Conservation (phyloP, 1,140 invertebrate species). For the Neodiprion virginianus region DNA sequence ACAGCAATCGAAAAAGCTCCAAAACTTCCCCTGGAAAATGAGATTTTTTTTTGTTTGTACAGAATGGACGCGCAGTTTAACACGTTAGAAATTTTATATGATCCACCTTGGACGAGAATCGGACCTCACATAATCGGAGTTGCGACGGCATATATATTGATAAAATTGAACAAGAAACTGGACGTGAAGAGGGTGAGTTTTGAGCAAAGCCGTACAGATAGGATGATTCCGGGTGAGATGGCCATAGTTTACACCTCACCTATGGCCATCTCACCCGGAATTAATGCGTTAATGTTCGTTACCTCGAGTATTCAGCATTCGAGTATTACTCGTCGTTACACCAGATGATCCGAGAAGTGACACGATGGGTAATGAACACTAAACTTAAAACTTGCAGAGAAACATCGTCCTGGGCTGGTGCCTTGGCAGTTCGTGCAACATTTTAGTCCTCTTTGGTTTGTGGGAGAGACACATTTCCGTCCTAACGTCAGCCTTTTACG, state of each 20-base stretch:
- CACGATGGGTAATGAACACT: background rate
- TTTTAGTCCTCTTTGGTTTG: constrained; percentile 56
- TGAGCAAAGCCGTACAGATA: no score
- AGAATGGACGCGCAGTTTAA: constrained; percentile 56
- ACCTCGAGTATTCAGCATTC: no score
- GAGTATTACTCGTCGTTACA: no score
- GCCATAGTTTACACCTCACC: no score
- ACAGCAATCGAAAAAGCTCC: background rate
- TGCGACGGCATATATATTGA: constrained; percentile 53
- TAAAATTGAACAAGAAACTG: constrained; percentile 52
- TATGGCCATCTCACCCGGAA: no score
- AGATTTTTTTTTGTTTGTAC: constrained; percentile 15
- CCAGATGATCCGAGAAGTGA: background rate
- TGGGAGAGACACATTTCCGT: constrained; percentile 50
- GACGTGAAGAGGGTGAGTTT: constrained; percentile 47
- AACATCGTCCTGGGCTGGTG: constrained; percentile 47
- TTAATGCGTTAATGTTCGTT: no score
- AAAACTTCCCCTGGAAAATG: background rate
- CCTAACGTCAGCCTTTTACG: constrained; percentile 51
- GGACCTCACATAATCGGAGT: constrained; percentile 62
- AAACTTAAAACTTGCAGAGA: constrained; percentile 42
- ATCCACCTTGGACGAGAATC: constrained; percentile 62
- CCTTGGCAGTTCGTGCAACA: constrained; percentile 51
- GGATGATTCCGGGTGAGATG: no score
- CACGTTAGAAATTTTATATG: constrained; percentile 55